Conservation (phyloP, 1,140 invertebrate species). For the Archivesica marissinica region DNA sequence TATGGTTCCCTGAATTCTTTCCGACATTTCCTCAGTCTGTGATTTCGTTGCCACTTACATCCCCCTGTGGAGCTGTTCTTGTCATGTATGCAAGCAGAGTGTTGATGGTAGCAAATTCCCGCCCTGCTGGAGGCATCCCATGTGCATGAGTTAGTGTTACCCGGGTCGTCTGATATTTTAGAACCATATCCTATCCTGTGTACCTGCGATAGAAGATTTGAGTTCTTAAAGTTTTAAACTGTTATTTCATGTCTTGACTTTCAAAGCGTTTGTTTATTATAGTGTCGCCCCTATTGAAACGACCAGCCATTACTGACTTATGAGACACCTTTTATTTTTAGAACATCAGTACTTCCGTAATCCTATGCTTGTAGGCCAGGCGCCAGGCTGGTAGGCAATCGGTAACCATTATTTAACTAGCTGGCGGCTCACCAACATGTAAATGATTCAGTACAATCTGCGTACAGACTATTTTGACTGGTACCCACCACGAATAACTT, state of each 20-base stretch:
- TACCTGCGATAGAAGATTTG: background rate
- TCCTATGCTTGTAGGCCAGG: too few species aligned
- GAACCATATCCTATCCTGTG: background rate
- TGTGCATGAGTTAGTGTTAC: background rate
- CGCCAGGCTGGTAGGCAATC: too few species aligned
- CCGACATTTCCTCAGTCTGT: background rate
- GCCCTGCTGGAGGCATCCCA: background rate
- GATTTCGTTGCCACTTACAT: slow-evolving; percentile 49
- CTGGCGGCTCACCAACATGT: too few species aligned
- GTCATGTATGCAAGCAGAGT: slow-evolving; percentile 40
- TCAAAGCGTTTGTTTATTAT: too few species aligned
- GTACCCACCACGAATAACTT: too few species aligned
- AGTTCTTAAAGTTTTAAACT: background rate
- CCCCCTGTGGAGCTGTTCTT: slow-evolving; percentile 34
- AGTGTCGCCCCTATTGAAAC: too few species aligned
- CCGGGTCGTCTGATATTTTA: background rate
- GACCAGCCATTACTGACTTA: too few species aligned
- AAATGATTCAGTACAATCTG: too few species aligned
- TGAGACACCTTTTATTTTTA: too few species aligned
- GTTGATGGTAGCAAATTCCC: slow-evolving; percentile 12
- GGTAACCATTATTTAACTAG: too few species aligned
- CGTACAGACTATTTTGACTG: too few species aligned
- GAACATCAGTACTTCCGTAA: too few species aligned
- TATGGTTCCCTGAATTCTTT: background rate
- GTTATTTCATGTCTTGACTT: background rate